phyloP scores from a whole-genome alignment of 2,113 vertebrate genomes.

The Thalassarche chlororhynchos region DNA sequence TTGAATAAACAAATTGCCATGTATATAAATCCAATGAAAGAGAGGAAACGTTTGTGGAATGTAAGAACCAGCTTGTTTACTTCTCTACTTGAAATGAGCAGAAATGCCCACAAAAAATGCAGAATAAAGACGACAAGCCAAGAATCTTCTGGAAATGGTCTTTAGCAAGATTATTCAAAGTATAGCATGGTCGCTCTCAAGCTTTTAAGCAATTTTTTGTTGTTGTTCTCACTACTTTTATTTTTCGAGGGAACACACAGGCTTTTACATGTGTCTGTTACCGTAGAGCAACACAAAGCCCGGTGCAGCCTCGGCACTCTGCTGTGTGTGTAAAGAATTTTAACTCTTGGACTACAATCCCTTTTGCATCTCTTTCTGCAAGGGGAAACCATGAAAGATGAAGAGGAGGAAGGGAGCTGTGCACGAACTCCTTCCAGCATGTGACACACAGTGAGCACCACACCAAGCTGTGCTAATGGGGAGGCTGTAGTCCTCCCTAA shows the following conservation, averaged over 20 bases:
- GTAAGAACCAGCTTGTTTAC: not conserved
- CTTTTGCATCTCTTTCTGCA: not conserved
- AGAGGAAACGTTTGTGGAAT: not conserved
- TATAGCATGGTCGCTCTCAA: not conserved
- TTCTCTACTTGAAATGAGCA: not conserved
- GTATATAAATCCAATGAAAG: not conserved
- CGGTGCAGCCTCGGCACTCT: rapidly evolving
- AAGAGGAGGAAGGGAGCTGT: not conserved
- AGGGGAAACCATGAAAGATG: not conserved
- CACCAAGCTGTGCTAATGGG: not conserved
- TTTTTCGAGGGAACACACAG: not conserved
- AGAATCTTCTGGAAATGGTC: not conserved
- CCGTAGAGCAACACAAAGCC: not conserved
- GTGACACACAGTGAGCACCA: rapidly evolving
- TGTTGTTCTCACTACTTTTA: not conserved
- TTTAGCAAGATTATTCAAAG: not conserved
- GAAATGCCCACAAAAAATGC: not conserved
- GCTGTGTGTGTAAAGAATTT: not conserved
- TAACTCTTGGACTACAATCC: not conserved
- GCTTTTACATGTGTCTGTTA: not conserved
- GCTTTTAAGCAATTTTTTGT: not conserved
- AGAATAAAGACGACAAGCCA: not conserved
- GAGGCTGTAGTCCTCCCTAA: not conserved
- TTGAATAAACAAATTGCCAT: not conserved
- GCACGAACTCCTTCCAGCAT: not conserved